Evolutionary conservation across 1,140 invertebrate species (phyloP), one percentile per base, ranked within the genome.

Genomic region (Maniola jurtina): DNA sequence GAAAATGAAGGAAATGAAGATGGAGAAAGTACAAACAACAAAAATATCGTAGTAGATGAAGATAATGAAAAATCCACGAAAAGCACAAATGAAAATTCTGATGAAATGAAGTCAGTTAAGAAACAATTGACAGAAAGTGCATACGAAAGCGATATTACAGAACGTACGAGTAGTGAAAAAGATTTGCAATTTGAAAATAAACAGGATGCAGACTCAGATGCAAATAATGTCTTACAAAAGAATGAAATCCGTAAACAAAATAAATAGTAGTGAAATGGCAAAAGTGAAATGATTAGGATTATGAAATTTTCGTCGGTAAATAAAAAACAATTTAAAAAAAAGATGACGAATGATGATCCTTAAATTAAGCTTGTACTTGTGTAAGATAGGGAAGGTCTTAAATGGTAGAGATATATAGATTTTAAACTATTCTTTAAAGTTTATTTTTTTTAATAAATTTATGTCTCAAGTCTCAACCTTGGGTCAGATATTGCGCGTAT

Each of bases 1-100:
- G 15, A 60, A 25, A 47, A 13, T 47, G 15, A 33, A 62, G 14
- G 6, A 16, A 68, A n/a, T 36, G 61, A 42, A 52, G 48, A 14
- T 15, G 45, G 16, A 50, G n/a, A 14, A 38, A 25, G 2, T 63
- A 11, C 13, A 55, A 52, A 56, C 38, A 34, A 40, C 2, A 8
- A 58, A 15, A 40, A 55, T 15, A 14, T 7, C 13, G 35, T 25
- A 25, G 25, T 25, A 25, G 25, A 25, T 25, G 25, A 25, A 25
- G 25, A 25, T 25, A 25, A 25, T 25, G 25, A 25, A 25, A 4
- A 2, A 25, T 1, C 25, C 25, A 25, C 25, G 4, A 42, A 25
- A 60, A 3, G 6, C 25, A 33, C 7, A 52, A 11, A 52, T 25
- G 15, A 11, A 40, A 40, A 11, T 7, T 9, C 38, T 40, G 38